A percentile compares a stretch with the other conserved stretches of the same genome.
These are phyloP conservation scores for Drosophila lacertosa DNA, from an alignment of 1,140 invertebrate genomes.

Conservation along the genomic window DNA sequence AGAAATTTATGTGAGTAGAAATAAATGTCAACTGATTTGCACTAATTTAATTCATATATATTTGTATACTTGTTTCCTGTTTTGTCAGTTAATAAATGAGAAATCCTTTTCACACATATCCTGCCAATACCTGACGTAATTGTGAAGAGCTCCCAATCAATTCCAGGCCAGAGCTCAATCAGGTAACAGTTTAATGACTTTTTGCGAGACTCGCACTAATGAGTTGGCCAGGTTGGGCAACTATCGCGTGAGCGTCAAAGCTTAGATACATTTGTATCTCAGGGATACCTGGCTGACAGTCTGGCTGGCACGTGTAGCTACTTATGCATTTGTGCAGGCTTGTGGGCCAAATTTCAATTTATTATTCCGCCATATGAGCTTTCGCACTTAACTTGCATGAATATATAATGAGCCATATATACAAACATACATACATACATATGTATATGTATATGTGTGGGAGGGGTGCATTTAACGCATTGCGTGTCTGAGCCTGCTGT, in stretches of 20 bases:
- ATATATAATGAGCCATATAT: slow-evolving; percentile 71
- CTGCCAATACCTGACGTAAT: neutral
- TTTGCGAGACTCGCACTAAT: neutral
- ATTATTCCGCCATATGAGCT: slow-evolving; percentile 79
- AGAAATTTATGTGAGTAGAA: too few relatives aligned
- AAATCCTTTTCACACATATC: neutral
- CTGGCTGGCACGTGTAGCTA: slow-evolving; percentile 46
- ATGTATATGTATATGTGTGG: too few relatives aligned
- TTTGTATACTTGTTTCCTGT: too few relatives aligned
- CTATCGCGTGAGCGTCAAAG: slow-evolving; percentile 8
- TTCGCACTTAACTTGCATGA: slow-evolving; percentile 80
- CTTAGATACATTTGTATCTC: slow-evolving; percentile 57
- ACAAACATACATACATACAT: too few relatives aligned
- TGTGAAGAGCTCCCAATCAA: neutral
- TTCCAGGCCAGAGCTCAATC: neutral
- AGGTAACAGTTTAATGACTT: slow-evolving; percentile 10
- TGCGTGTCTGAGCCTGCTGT: slow-evolving; percentile 59
- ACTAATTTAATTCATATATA: too few relatives aligned
- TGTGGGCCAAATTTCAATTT: slow-evolving; percentile 71
- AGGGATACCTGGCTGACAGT: neutral
- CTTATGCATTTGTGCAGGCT: slow-evolving; percentile 65
- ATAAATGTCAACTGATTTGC: too few relatives aligned
- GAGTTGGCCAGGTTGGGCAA: neutral
- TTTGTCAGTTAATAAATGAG: too few relatives aligned
- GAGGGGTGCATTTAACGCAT: slow-evolving; percentile 17